phyloP scores from a whole-genome alignment of 2,888 invertebrate species.

The Trachelus iudaicus region DNA sequence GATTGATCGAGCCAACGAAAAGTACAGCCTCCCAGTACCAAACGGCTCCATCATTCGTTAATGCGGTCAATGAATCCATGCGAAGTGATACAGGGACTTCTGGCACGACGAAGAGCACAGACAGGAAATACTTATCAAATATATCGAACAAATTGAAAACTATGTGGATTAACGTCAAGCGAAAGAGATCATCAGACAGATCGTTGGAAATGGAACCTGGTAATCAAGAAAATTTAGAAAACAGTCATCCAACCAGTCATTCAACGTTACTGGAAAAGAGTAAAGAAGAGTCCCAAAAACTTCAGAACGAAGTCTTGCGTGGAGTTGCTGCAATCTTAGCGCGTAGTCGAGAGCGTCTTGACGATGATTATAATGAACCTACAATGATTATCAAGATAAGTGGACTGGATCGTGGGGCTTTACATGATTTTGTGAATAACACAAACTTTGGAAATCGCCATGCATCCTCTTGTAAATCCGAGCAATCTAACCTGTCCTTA shows the following conservation, averaged over 20 bases:
- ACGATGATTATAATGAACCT: not conserved
- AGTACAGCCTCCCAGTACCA: not conserved
- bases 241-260: not conserved
- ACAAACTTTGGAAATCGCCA: not conserved
- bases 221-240: not conserved
- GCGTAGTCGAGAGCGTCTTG: not conserved
- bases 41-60: not conserved
- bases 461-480: not conserved
- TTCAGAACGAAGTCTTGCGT: not conserved
- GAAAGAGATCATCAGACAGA: not conserved
- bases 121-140: not conserved
- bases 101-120: not conserved
- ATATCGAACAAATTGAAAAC: not conserved
- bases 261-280: not conserved
- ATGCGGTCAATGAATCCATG: not conserved
- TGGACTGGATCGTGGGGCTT: not conserved
- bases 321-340: not conserved
- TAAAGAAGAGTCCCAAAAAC: not conserved
- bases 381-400: not conserved
- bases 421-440: not conserved
- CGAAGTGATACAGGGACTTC: not conserved
- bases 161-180: not conserved
- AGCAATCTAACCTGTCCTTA: not conserved
- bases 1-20: not conserved
- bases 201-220: not conserved